Percentiles rank a stretch among this genome's conserved stretches.
Evolutionary conservation across 2,113 vertebrate species (phyloP).

Genomic region (Azemiops feae): DNA sequence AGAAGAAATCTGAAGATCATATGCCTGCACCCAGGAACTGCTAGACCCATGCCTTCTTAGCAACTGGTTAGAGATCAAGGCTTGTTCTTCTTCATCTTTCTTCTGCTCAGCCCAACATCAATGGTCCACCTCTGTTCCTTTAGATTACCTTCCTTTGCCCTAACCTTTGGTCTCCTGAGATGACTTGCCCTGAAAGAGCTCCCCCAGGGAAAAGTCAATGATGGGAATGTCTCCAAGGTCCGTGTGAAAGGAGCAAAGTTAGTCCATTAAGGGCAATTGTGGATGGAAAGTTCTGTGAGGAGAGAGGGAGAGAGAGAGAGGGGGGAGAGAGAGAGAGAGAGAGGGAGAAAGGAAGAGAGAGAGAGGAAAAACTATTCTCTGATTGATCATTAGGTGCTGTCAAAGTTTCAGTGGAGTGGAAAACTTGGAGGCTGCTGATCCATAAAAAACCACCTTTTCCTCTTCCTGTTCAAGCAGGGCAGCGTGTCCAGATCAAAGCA

Average conservation of each 20-base stretch:
- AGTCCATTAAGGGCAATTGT: conserved; percentile 47
- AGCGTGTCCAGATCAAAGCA: conserved; percentile 78
- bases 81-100: not conserved
- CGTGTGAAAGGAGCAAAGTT: conserved; percentile 59
- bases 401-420: conserved; percentile 78
- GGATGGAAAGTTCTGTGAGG: conserved; percentile 13
- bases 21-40: too few species aligned
- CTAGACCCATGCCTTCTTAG: not conserved
- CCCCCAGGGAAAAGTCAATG: conserved; percentile 18
- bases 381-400: conserved; percentile 77
- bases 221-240: conserved; percentile 36
- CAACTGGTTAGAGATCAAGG: not conserved
- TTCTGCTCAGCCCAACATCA: conserved; percentile 24
- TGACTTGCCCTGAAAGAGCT: conserved; percentile 26
- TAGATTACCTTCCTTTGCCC: not conserved
- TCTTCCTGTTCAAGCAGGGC: conserved; percentile 72
- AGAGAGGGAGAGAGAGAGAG: not conserved
- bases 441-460: conserved; percentile 78
- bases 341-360: conserved; percentile 35
- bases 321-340: not conserved
- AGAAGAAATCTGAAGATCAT: not conserved
- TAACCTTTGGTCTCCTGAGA: conserved; percentile 14
- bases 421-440: conserved; percentile 71
- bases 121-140: not conserved
- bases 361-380: not conserved